Evolutionary conservation across 2,113 vertebrate genomes (phyloP), one percentile per base, ranked within the genome.

Genomic region (Lepidothrix coronata): DNA sequence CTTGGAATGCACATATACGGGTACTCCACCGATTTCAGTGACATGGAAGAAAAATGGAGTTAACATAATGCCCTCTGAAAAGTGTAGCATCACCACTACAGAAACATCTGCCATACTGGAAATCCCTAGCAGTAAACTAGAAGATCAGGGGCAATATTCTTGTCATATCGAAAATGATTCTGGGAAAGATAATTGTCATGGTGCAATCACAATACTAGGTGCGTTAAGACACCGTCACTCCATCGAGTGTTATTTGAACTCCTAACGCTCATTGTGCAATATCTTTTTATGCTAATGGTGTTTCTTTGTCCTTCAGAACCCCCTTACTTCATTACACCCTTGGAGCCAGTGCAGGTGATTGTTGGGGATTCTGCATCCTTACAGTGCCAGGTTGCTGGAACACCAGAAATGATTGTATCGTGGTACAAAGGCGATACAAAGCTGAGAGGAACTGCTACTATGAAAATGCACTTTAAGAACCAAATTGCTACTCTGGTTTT

Each of bases 401-500:
- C 99, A 28, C 99, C 99, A 91, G 99, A 99, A 97, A 99, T 99
- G 93, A 99, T 99, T 94, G 98, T 99, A 80, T 98, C 99, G 3
- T 99, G 99, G 99, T 99, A 99, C 95, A 99, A 99, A 97, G 99
- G 98, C 0, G 99, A 99, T 63, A 99, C 99, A 48, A 99, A 99
- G 93, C 97, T 99, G 58, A 98, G 99, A 76, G 99, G 99, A 82
- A 98, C 98, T 74, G 98, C 98, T 83, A 98, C 98, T 67, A 98
- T 99, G 88, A 99, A 97, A 97, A 98, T 99, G 97, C 98, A 99
- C 75, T 99, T 98, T 96, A 97, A 96, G 61, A 99, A 99, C 96
- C 99, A 99, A 24, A 77, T 98, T 49, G 99, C 99, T 83, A 99
- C 98, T 85, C 97, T 99, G 95, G 98, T 99, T 97, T 98, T 99